A percentile compares a stretch with the other conserved stretches of the same genome.
phyloP scores from a whole-genome alignment of 2,797 vertebrate species.

The Ambastaia sidthimunki region DNA sequence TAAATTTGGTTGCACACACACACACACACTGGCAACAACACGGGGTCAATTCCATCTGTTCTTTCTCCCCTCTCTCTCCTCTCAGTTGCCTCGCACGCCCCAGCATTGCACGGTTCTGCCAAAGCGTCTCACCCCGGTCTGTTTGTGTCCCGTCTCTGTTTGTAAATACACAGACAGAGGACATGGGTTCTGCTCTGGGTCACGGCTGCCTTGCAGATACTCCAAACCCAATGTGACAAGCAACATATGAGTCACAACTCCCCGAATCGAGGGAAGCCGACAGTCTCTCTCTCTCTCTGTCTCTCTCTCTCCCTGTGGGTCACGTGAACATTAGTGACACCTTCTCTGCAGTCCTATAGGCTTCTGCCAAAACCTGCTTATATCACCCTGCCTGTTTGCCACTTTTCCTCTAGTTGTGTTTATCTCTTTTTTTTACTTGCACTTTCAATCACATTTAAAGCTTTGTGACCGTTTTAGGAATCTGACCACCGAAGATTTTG shows the following conservation, averaged over 20 bases:
- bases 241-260: slow-evolving; percentile 78
- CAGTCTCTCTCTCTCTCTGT: slow-evolving; percentile 45
- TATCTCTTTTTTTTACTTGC: background rate
- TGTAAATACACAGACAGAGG: slow-evolving; percentile 65
- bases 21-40: slow-evolving; percentile 9
- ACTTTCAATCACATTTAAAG: background rate
- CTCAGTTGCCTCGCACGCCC: slow-evolving; percentile 2
- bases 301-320: slow-evolving; percentile 24
- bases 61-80: slow-evolving; percentile 17
- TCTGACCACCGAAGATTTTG: background rate
- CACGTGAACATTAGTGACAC: slow-evolving; percentile 42
- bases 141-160: slow-evolving; percentile 60
- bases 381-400: slow-evolving; percentile 24
- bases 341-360: slow-evolving; percentile 34
- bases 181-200: slow-evolving; percentile 59
- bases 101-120: slow-evolving; percentile 24
- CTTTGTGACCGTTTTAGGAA: background rate
- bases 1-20: background rate
- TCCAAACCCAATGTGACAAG: slow-evolving; percentile 73
- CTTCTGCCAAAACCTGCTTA: slow-evolving; percentile 33
- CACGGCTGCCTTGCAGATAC: slow-evolving; percentile 56
- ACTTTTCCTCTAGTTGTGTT: background rate
- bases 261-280: slow-evolving; percentile 73
- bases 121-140: slow-evolving; percentile 44
- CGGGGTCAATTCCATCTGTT: slow-evolving; percentile 30